Percentiles rank a stretch among this genome's conserved stretches.
phyloP scores from a whole-genome alignment of 2,113 vertebrate species.

The Zonotrichia leucophrys region DNA sequence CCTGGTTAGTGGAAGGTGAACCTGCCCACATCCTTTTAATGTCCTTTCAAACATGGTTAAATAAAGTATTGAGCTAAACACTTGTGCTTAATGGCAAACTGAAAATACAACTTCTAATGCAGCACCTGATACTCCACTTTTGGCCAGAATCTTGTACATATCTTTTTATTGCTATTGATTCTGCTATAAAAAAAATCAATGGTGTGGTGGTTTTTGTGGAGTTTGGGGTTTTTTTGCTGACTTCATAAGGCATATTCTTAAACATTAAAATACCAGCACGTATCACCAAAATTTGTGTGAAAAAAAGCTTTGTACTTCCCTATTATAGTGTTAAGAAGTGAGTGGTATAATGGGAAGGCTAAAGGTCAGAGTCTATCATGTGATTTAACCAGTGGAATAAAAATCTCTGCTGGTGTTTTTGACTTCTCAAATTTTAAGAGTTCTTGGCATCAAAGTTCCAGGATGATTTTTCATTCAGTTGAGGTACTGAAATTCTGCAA shows the following conservation, averaged over 20 bases:
- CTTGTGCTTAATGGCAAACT: neutral
- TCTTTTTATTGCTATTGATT: neutral
- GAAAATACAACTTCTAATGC: neutral
- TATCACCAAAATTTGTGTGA: neutral
- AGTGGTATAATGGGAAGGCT: neutral
- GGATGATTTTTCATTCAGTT: neutral
- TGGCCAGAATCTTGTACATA: neutral
- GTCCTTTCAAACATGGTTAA: neutral
- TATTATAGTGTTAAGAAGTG: neutral
- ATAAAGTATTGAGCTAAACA: neutral
- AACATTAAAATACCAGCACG: neutral
- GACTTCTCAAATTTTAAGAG: neutral
- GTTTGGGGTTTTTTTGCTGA: no score
- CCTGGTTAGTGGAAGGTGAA: neutral
- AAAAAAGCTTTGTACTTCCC: neutral
- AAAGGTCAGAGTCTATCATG: neutral
- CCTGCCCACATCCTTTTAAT: no score
- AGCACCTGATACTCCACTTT: neutral
- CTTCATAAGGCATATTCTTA: neutral
- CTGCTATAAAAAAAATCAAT: neutral
- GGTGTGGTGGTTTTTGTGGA: neutral
- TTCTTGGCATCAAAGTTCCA: neutral
- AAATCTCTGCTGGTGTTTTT: neutral
- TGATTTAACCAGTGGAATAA: neutral
- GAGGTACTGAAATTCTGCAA: neutral